phyloP scores from a whole-genome alignment of 2,888 invertebrate species.

The Yponomeuta malinellus region DNA sequence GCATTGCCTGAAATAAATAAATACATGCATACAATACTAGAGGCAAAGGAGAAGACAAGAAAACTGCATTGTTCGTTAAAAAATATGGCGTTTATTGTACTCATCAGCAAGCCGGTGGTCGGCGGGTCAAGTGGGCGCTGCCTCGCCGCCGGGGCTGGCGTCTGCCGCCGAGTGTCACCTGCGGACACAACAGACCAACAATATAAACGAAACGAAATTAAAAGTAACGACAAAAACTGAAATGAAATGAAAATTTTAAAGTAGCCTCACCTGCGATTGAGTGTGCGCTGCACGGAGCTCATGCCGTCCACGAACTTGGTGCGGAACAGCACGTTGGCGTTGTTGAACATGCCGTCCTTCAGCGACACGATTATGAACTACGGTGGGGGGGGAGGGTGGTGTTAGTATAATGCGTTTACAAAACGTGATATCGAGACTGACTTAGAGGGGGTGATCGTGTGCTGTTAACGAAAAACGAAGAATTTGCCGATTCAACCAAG shows the following conservation, averaged over 20 bases:
- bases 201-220: no score
- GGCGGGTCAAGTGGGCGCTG: no score
- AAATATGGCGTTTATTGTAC: not conserved
- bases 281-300: slow-evolving; percentile 87
- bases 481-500: no score
- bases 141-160: not conserved
- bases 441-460: no score
- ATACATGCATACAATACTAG: not conserved
- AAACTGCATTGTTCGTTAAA: not conserved
- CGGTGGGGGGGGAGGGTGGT: slow-evolving; percentile 23
- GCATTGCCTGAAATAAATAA: no score
- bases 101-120: not conserved
- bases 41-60: not conserved
- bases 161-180: not conserved
- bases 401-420: no score
- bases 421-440: no score
- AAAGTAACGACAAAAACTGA: no score
- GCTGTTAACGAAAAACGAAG: no score
- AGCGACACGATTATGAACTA: slow-evolving; percentile 98
- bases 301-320: slow-evolving; percentile 97
- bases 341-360: slow-evolving; percentile 99
- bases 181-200: not conserved
- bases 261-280: slow-evolving; percentile 28
- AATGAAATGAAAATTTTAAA: no score
- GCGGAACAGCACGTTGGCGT: slow-evolving; percentile 97